These are phyloP conservation scores for Alloplasta piceator DNA, from an alignment of 2,888 invertebrate species.

Conservation along the genomic window DNA sequence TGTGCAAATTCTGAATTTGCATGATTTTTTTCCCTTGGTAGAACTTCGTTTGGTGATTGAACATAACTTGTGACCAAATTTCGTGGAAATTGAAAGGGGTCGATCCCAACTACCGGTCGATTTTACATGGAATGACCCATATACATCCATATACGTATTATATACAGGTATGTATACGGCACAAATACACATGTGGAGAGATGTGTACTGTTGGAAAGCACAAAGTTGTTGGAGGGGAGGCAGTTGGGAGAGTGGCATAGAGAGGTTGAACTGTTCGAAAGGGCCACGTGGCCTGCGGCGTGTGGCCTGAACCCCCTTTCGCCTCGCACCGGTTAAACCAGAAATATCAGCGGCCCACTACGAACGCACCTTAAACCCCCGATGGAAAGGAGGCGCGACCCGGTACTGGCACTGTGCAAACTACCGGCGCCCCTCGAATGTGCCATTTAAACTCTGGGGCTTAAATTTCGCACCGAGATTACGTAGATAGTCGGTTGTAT, in stretches of 20 bases:
- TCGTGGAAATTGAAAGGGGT: too few relatives aligned
- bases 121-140: neutral
- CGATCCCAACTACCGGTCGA: neutral
- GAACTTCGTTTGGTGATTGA: too few relatives aligned
- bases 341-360: slow-evolving; percentile 11
- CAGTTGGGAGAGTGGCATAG: slow-evolving; percentile 46
- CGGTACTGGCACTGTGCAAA: slow-evolving; percentile 40
- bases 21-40: too few relatives aligned
- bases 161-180: neutral
- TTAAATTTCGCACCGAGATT: slow-evolving; percentile 65
- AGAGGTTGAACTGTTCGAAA: slow-evolving; percentile 63
- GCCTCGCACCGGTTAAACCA: slow-evolving; percentile 35
- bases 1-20: too few relatives aligned
- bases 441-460: slow-evolving; percentile 64
- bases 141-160: too few relatives aligned
- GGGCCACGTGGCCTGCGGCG: slow-evolving; percentile 82
- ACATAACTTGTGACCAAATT: too few relatives aligned
- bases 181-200: neutral
- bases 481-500: slow-evolving; percentile 53
- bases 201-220: slow-evolving; percentile 15
- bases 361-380: slow-evolving; percentile 43
- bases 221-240: slow-evolving; percentile 35
- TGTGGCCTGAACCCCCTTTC: slow-evolving; percentile 73
- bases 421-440: slow-evolving; percentile 51
- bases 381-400: too few relatives aligned